Base-by-base conservation (phyloP, 1,140 invertebrate species). In the Tribolium castaneum region DNA sequence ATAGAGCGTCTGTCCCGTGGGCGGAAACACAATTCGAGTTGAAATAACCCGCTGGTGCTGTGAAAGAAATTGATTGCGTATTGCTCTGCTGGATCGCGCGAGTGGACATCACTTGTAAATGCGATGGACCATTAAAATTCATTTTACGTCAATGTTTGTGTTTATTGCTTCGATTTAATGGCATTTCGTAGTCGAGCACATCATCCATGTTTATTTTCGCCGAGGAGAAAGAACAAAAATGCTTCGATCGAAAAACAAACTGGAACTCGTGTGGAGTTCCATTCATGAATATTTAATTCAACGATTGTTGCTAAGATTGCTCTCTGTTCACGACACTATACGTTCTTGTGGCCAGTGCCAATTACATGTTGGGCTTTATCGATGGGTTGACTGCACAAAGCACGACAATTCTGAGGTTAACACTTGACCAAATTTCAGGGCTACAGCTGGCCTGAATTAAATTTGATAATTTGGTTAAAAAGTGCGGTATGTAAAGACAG, bases 271-370 rank as follows among this genome's bases (percentile, higher is more conserved):
- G 74, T 75, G 74, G 56, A 45, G 54, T 30, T 75, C 52, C 52
- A 75, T 75, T 75, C 74, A 75, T 75, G 74, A 75, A 75, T 75
- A 75, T 75, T 75, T 75, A 75, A 75, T 75, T 62, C 62, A 49
- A 49, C 52, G 74, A 75, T 75, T 75, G 74, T 75, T 62, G 74
- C 25, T 30, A 62, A 75, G 74, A 75, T 75, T 75, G 74, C 30
- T n/a, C 54, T 56, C 25, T 30, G 62, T 75, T 75, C 74, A 75
- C 74, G 74, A 75, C 74, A 75, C 54, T 62, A 52, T 34, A 62
- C 74, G n/a, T 35, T n/a, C n/a, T n/a, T 75, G 54, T 75, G 56
- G 62, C 52, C 56, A 49, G 14, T 75, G 74, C 74, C 74, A 75
- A 75, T 75, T 75, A 75, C 56, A 62, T 56, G 52, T 19, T 62